Base-by-base conservation (phyloP, 2,888 invertebrate species). In the Thereva unica region DNA sequence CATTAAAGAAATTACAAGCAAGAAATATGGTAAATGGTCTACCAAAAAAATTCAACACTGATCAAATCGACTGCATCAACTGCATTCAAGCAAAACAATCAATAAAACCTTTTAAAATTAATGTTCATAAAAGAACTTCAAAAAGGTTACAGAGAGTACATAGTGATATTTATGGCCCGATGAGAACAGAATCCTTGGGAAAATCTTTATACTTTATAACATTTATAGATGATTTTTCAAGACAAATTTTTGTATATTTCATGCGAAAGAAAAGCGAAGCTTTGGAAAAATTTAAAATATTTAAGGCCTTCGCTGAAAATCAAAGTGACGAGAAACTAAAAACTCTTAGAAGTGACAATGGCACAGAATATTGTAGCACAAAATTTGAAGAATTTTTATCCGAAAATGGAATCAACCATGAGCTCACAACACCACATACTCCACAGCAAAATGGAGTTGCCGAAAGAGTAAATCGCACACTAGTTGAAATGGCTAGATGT, bases 401-500 rank as follows among this genome's bases (percentile, higher is more conserved):
- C 47, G 52, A 50, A 7, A 54, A 61, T 8, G 71, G 71, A 34
- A 72, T 71, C 38, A 7, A 69, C 34, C 72, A 72, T 45, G 69
- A 71, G 65, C 67, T 64, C 38, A 67, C 71, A 1, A 64, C 63
- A 7, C 50, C 63, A 42, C 71, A 72, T 44, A 71, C 70, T 8
- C 71, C 71, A 0, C 70, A 72, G 49, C 70, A 72, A 65, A 74
- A 72, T 47, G 72, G 72, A 10, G 61, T 71, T 5, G 71, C 72
- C 4, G 72, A 73, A 45, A 67, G 71, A 38, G 68, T 68, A 23
- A 72, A 73, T 41, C 53, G 56, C 12, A 56, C 56, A 4, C 35
- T 56, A 2, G 65, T 73, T 0, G 72, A 72, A 40, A 72, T 72
- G 69, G 69, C 70, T 4, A 56, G 71, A 34, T 72, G 71, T 47